Conservation (phyloP, 2,797 vertebrate species). For the Carduelis carduelis region DNA sequence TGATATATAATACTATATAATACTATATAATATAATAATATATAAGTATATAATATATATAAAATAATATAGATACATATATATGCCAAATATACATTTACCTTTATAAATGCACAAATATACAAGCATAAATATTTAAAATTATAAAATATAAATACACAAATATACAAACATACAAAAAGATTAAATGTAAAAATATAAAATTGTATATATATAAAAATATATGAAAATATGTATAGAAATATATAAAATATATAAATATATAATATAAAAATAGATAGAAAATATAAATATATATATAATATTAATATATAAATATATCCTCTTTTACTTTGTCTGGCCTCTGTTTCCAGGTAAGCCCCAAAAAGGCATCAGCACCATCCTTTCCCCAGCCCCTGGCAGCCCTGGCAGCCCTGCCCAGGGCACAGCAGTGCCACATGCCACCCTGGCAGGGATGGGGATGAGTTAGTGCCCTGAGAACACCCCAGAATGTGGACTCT, state of each 20-base stretch:
- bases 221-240: no score
- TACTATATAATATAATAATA: no score
- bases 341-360: not conserved
- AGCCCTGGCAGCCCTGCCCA: accelerated
- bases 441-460: not conserved
- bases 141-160: no score
- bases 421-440: accelerated
- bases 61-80: not conserved
- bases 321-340: not conserved
- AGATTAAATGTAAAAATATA: no score
- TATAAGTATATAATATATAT: not conserved
- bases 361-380: not conserved
- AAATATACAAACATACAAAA: no score
- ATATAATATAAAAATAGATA: no score
- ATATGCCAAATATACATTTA: no score
- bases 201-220: no score
- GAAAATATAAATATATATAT: no score
- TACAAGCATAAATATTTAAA: no score
- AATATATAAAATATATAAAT: no score
- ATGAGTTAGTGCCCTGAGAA: not conserved
- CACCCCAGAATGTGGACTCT: not conserved
- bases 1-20: not conserved
- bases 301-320: not conserved
- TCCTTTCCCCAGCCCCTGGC: accelerated
- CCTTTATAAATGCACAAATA: no score